A percentile compares a stretch with the other conserved stretches of the same genome.
Conservation (phyloP, 1,140 invertebrate species). For the Trichoplusia ni region DNA sequence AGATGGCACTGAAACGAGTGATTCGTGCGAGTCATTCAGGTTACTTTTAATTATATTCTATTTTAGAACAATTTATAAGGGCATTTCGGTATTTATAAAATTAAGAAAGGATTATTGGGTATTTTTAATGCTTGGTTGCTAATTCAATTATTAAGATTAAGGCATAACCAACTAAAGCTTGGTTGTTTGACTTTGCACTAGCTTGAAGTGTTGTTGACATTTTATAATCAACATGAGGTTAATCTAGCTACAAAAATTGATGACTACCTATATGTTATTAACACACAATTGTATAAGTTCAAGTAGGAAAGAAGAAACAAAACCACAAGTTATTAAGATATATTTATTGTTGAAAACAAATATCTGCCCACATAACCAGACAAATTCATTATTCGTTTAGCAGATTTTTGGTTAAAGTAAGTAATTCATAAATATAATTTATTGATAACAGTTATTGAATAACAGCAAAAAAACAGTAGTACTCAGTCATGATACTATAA, state of each 20-base stretch:
- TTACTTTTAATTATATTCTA: background rate
- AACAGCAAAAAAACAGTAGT: conserved; percentile 16
- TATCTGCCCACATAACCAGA: conserved; percentile 6
- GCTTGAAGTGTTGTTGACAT: no score
- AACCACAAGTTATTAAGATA: conserved; percentile 6
- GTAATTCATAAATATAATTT: conserved; percentile 7
- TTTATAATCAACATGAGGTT: no score
- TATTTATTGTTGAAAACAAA: conserved; percentile 27
- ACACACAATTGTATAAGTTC: background rate
- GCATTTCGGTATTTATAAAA: no score
- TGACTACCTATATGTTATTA: no score
- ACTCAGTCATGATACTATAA: conserved; percentile 31
- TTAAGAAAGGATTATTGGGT: no score
- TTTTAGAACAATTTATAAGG: no score
- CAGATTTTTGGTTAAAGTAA: conserved; percentile 13
- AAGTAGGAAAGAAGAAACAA: background rate
- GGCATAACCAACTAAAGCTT: no score
- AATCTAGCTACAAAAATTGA: background rate
- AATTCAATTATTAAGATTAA: no score
- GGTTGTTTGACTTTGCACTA: no score
- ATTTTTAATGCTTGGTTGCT: no score
- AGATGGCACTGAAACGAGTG: background rate
- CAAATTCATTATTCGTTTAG: conserved; percentile 21
- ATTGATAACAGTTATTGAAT: conserved; percentile 12
- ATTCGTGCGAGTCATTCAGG: background rate